Evolutionary conservation across 2,113 vertebrate genomes (phyloP).

Genomic region (Ranitomeya imitator): DNA sequence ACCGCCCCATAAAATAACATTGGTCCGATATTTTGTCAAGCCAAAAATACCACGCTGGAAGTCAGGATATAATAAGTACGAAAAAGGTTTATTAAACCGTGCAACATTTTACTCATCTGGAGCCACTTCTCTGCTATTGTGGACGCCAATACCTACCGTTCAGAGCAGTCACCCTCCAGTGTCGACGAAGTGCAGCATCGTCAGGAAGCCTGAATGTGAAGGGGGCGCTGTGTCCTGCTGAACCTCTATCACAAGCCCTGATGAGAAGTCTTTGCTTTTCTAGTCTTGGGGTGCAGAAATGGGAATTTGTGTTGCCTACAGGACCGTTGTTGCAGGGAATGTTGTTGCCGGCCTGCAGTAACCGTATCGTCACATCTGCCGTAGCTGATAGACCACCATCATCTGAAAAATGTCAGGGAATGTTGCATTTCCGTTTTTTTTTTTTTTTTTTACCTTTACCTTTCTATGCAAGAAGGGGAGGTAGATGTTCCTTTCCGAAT

Average conservation of each 20-base stretch:
- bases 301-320: conserved; percentile 75
- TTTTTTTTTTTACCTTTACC: background rate
- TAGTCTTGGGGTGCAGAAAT: conserved; percentile 81
- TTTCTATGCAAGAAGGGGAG: background rate
- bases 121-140: background rate
- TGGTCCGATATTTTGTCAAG: too few relatives aligned
- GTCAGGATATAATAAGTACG: too few relatives aligned
- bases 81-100: background rate
- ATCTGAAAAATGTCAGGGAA: conserved; percentile 63
- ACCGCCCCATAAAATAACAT: too few relatives aligned
- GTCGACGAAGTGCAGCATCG: conserved; percentile 73
- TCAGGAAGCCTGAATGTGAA: conserved; percentile 79
- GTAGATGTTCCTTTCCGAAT: too few relatives aligned
- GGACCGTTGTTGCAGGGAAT: conserved; percentile 66
- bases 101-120: background rate
- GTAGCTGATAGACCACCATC: conserved; percentile 74
- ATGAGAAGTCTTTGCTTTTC: conserved; percentile 78
- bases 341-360: conserved; percentile 79
- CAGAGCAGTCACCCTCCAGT: conserved; percentile 80
- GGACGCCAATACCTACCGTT: conserved; percentile 70
- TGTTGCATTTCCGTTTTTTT: background rate
- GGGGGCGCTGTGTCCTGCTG: conserved; percentile 69
- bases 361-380: conserved; percentile 76
- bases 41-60: too few relatives aligned
- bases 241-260: conserved; percentile 72